A percentile compares a stretch with the other conserved stretches of the same genome.
Conservation (phyloP, 2,888 invertebrate genomes). For the Incurvaria masculella region DNA sequence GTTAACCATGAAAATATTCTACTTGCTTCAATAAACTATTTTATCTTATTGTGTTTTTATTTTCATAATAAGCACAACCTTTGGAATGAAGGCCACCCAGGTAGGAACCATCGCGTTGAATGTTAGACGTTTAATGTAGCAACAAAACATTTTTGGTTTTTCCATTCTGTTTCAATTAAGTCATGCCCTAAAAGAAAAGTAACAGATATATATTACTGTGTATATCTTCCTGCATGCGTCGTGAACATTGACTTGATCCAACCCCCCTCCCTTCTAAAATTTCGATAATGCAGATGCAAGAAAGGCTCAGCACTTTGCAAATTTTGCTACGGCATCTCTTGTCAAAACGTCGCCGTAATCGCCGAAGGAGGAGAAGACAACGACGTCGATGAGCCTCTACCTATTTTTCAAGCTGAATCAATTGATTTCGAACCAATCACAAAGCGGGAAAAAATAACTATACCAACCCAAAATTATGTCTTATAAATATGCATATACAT, state of each 20-base stretch:
- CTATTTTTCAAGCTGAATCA: too few species aligned
- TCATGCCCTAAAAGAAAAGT: not conserved
- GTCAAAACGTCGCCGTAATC: too few species aligned
- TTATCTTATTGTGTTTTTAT: constrained; percentile 33
- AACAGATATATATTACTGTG: constrained; percentile 5
- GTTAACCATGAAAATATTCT: constrained; percentile 35
- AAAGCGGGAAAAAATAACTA: too few species aligned
- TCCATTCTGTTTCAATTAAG: not conserved
- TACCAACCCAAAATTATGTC: too few species aligned
- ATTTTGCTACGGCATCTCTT: too few species aligned
- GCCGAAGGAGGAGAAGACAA: too few species aligned
- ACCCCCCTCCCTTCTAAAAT: too few species aligned
- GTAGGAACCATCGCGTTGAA: not conserved
- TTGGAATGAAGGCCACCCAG: not conserved
- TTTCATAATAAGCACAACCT: constrained; percentile 3
- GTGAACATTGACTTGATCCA: not conserved
- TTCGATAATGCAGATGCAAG: too few species aligned
- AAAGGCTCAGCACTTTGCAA: too few species aligned
- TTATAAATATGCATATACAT: too few species aligned
- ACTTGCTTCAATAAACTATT: constrained; percentile 51
- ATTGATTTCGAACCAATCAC: too few species aligned
- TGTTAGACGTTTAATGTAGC: not conserved
- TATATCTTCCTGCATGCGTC: constrained; percentile 22
- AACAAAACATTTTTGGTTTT: constrained; percentile 17
- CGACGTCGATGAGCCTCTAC: too few species aligned